These are phyloP conservation scores for Macrobrachium nipponense DNA, from an alignment of 1,140 invertebrate genomes.

Conservation along the genomic window DNA sequence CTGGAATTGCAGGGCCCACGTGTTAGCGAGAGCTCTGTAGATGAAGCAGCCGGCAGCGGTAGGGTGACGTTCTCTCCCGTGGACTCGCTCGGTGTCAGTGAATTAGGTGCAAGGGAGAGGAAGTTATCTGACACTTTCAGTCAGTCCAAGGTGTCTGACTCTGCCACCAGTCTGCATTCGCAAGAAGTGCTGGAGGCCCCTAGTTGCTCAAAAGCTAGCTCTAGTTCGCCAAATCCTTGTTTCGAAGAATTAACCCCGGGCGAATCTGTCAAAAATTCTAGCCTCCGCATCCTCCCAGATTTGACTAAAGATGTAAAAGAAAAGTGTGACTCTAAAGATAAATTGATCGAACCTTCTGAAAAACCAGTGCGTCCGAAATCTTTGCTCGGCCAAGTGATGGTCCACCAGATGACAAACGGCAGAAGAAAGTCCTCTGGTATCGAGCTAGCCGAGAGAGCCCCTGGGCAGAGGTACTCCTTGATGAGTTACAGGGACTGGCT, in stretches of 20 bases:
- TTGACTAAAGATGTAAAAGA: not conserved
- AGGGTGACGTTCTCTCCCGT: too few species aligned
- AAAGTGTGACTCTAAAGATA: not conserved
- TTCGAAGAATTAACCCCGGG: too few species aligned
- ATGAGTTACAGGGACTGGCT: conserved; percentile 32
- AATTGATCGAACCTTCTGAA: not conserved
- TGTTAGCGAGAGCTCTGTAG: not conserved
- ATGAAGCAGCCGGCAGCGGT: not conserved
- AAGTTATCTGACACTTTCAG: too few species aligned
- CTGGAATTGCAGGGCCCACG: not conserved
- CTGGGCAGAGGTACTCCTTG: not conserved
- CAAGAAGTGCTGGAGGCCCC: too few species aligned
- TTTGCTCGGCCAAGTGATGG: not conserved
- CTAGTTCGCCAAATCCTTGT: too few species aligned
- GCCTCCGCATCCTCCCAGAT: too few species aligned
- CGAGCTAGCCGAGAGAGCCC: not conserved
- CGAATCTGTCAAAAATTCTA: too few species aligned
- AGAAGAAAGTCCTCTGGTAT: not conserved
- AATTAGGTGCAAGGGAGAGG: too few species aligned
- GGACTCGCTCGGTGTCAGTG: too few species aligned
- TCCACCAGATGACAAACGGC: not conserved
- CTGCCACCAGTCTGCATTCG: too few species aligned
- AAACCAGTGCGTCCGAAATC: not conserved
- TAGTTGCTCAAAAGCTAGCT: too few species aligned
- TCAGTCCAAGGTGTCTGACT: too few species aligned